These are phyloP conservation scores for Aradophagus sp. DNA, from an alignment of 1,140 invertebrate genomes.

Conservation along the genomic window DNA sequence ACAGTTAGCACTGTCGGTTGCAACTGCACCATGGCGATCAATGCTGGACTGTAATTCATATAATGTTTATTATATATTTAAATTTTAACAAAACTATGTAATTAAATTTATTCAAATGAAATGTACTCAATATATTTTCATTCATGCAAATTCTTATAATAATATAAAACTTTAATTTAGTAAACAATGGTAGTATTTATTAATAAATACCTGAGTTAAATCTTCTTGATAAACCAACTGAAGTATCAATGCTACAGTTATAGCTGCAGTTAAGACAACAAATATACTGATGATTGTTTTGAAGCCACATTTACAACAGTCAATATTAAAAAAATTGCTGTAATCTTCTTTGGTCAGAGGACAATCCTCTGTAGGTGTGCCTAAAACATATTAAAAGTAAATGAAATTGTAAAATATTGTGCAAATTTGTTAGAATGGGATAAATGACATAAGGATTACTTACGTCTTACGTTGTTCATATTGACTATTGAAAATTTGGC, in stretches of 20 bases:
- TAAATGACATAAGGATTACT: background rate
- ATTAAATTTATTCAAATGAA: too few species aligned
- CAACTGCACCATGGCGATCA: slow-evolving; percentile 83
- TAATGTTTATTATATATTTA: background rate
- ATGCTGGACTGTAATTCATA: slow-evolving; percentile 54
- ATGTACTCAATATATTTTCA: background rate
- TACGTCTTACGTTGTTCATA: slow-evolving; percentile 34
- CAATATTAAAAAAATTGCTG: slow-evolving; percentile 59
- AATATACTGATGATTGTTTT: slow-evolving; percentile 75
- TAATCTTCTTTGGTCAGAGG: slow-evolving; percentile 66
- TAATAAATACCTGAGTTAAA: slow-evolving; percentile 76
- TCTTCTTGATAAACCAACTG: slow-evolving; percentile 81
- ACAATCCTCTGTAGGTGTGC: slow-evolving; percentile 67
- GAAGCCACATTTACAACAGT: slow-evolving; percentile 70
- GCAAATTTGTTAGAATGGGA: background rate
- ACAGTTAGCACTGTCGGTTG: slow-evolving; percentile 82
- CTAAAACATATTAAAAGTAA: slow-evolving; percentile 15
- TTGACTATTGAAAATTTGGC: slow-evolving; percentile 3
- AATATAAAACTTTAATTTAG: background rate
- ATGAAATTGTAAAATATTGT: slow-evolving; percentile 3
- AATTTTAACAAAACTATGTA: background rate
- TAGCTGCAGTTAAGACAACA: slow-evolving; percentile 77
- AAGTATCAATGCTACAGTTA: slow-evolving; percentile 80
- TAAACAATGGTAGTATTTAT: slow-evolving; percentile 6
- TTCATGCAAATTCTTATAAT: too few species aligned